Base-by-base conservation (phyloP, 1,140 invertebrate species). In the Nomia melanderi region DNA sequence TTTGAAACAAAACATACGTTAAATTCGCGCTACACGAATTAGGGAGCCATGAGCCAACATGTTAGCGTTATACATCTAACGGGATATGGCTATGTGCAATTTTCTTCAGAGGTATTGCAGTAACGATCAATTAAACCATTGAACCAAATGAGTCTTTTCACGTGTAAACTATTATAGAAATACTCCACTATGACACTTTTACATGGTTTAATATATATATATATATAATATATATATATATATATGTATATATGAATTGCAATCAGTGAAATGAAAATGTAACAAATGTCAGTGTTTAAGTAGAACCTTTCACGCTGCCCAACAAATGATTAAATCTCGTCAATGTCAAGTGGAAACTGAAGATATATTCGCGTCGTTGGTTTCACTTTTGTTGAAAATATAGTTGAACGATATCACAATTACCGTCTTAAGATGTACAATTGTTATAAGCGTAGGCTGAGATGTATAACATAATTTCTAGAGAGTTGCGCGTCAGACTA, bases 11-110 rank as follows among this genome's bases (percentile, higher is more conserved):
- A 87, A 88, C 75, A 87, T 84, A 84, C 67, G 79, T 82, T 81
- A 78, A 89, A 79, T 83, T 70, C 66, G 67, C 62, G 77, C 79
- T 33, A 74, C 50, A 41, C 50, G 47, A 77, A 33, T 76, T 50
- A n/a, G 44, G 41, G 65, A 81, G 85, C 82, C 88, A 87, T 89
- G 67, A 84, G 84, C 87, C 87, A 71, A 83, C 33, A 20, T 88
- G 88, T 88, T 89, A 89, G 88, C 88, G 36, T 83, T 41, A 57
- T 65, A 78, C 36, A 82, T 87, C 88, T 89, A 89, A 89, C 88
- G 86, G 86, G 88, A 88, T 78, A 85, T 89, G 88, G 84, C 79
- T 76, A 70, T 70, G 25, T 63, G 57, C 5, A 62, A 60, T 62
- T 62, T 47, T 17, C 14, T 8, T 72, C 74, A 67, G 2, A 60